Evolutionary conservation across 2,888 invertebrate genomes (phyloP).

Genomic region (Gastracanthus pulcherrimus): DNA sequence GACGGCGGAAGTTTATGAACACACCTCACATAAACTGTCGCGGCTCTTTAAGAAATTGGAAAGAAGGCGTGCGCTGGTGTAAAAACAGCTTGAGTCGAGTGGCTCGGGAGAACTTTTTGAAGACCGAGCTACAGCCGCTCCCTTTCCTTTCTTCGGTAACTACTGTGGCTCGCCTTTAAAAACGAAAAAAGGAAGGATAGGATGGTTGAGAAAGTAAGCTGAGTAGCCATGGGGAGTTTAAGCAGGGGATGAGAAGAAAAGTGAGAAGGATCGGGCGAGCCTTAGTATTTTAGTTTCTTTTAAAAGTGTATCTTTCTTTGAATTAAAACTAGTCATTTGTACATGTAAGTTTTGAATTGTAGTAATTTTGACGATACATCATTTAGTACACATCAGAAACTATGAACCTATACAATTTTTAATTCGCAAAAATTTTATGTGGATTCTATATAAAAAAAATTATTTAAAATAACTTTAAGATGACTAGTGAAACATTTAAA

Average conservation of each 20-base stretch:
- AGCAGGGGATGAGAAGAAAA: too few species aligned
- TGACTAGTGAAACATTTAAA: too few species aligned
- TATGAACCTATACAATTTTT: too few species aligned
- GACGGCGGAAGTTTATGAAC: slow-evolving; percentile 75
- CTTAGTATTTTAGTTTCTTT: not conserved
- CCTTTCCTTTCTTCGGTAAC: slow-evolving; percentile 1
- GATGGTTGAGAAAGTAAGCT: too few species aligned
- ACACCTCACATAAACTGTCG: slow-evolving; percentile 77
- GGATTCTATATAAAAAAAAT: too few species aligned
- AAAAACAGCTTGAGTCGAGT: slow-evolving; percentile 76
- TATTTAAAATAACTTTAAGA: too few species aligned
- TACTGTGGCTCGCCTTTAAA: slow-evolving; percentile 34
- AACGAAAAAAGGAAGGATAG: slow-evolving; percentile 49
- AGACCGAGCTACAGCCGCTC: slow-evolving; percentile 65
- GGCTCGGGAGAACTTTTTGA: slow-evolving; percentile 73
- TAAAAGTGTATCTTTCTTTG: not conserved
- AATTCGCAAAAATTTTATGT: too few species aligned
- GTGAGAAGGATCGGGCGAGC: not conserved
- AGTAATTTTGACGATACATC: too few species aligned
- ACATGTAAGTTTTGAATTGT: too few species aligned
- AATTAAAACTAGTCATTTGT: not conserved
- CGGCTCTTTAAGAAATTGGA: slow-evolving; percentile 78
- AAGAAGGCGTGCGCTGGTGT: slow-evolving; percentile 72
- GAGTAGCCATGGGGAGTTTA: too few species aligned
- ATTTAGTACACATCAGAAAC: too few species aligned